Conservation (phyloP, 37 sponge, comb jelly and placozoan genomes). For the Bolinopsis microptera region DNA sequence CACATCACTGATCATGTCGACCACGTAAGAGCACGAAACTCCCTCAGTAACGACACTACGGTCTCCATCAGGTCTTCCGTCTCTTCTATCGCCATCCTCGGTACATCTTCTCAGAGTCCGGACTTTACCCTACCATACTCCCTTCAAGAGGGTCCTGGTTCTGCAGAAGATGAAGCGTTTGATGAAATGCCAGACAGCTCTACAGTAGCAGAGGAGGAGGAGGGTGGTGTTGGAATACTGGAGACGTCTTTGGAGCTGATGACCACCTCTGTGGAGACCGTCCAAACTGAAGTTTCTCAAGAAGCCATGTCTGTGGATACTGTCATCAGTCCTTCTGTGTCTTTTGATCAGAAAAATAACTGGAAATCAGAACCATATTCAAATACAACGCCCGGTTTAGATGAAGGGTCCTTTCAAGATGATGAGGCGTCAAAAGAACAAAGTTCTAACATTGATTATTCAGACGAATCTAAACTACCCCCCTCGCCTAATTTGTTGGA, state of each 20-base stretch:
- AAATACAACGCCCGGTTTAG: too few relatives aligned
- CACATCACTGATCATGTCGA: background rate
- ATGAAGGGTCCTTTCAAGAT: too few relatives aligned
- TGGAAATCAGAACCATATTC: too few relatives aligned
- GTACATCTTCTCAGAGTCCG: background rate
- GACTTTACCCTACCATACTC: background rate
- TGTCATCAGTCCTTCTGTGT: background rate
- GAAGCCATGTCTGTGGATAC: background rate
- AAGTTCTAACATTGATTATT: too few relatives aligned
- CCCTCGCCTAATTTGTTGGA: too few relatives aligned
- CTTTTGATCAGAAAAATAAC: too few relatives aligned
- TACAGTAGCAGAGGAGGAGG: background rate
- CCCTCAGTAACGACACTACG: conserved; percentile 18
- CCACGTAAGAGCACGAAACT: background rate
- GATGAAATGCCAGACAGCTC: background rate
- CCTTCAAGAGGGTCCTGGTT: background rate
- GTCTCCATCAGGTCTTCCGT: background rate
- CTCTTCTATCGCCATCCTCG: conserved; percentile 11
- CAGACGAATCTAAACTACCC: too few relatives aligned
- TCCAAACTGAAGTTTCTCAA: background rate
- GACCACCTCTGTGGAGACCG: background rate
- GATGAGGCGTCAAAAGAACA: too few relatives aligned
- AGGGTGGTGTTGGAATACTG: background rate
- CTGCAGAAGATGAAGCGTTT: background rate
- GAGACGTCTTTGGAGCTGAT: background rate